Conservation (phyloP, 64 coral and sea anemone species). For the Stylophora pistillata region DNA sequence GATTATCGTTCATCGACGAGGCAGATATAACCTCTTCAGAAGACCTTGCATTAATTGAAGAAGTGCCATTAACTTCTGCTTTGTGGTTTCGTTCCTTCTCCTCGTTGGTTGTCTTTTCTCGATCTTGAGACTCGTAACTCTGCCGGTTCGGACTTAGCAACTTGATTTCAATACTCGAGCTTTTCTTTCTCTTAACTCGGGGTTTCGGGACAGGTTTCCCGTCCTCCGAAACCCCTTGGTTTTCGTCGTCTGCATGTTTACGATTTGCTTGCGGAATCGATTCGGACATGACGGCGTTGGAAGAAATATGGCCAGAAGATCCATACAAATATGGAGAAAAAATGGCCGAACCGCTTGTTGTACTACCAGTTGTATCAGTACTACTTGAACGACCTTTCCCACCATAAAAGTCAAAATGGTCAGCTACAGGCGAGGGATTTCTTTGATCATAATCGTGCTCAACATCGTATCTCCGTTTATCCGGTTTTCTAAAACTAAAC, state of each 20-base stretch:
- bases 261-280: constrained; percentile 29
- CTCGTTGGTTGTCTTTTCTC: background rate
- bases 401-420: constrained; percentile 37
- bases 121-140: background rate
- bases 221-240: constrained; percentile 4
- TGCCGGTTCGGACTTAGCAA: constrained; percentile 23
- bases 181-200: constrained; percentile 31
- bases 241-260: constrained; percentile 25
- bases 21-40: constrained; percentile 5
- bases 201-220: constrained; percentile 32
- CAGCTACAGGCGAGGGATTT: constrained; percentile 40
- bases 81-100: constrained; percentile 5
- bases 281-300: constrained; percentile 24
- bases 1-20: constrained; percentile 46
- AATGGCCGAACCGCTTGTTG: constrained; percentile 32
- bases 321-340: constrained; percentile 4
- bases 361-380: constrained; percentile 39
- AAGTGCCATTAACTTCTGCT: constrained; percentile 18
- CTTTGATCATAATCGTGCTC: constrained; percentile 72
- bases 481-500: constrained; percentile 86
- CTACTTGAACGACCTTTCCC: constrained; percentile 64
- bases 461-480: constrained; percentile 82
- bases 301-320: constrained; percentile 9
- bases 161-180: constrained; percentile 68
- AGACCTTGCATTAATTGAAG: background rate